Conservation (phyloP, 2,797 vertebrate species). For the Anguilla megastoma region DNA sequence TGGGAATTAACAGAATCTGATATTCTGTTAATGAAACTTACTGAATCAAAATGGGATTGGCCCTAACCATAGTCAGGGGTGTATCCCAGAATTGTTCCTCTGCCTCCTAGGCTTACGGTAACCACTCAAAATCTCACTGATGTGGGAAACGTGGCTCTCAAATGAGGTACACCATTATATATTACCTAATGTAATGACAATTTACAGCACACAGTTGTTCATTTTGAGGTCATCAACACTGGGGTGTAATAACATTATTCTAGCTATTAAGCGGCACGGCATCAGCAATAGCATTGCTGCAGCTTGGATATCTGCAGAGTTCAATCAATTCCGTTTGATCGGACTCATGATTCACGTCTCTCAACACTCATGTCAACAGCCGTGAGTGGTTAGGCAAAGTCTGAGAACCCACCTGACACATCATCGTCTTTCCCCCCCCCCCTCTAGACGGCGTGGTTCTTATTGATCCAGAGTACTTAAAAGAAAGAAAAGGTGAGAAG, state of each 20-base stretch:
- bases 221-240: no score
- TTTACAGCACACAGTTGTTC: no score
- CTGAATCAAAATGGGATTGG: neutral
- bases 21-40: neutral
- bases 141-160: no score
- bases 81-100: neutral
- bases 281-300: neutral
- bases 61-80: neutral
- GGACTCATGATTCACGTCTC: neutral
- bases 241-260: neutral
- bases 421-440: neutral
- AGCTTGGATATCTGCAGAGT: neutral
- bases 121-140: neutral
- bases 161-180: no score
- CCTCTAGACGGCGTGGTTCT: constrained; percentile 87
- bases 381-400: neutral
- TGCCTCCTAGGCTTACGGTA: neutral
- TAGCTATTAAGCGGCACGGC: neutral
- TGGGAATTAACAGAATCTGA: neutral
- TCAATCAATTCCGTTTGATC: neutral
- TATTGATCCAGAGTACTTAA: constrained; percentile 93
- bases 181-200: no score
- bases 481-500: constrained; percentile 83
- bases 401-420: neutral
- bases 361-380: neutral